These are phyloP conservation scores for Triplophysa bombifrons DNA, from an alignment of 2,797 vertebrate species.

Conservation along the genomic window DNA sequence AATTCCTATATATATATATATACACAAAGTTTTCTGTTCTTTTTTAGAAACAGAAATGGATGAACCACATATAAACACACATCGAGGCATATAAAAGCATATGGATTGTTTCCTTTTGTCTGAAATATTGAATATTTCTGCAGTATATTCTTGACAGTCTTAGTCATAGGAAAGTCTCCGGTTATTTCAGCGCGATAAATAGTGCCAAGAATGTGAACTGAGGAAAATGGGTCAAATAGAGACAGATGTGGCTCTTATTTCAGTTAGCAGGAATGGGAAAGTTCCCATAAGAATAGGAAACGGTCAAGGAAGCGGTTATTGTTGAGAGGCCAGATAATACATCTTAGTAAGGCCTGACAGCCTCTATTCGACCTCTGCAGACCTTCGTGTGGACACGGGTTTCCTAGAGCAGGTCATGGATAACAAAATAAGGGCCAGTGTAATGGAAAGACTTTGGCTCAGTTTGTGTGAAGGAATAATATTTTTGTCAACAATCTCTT, in stretches of 20 bases:
- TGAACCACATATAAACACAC: not conserved
- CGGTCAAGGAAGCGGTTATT: conserved; percentile 43
- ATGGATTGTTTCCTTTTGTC: not conserved
- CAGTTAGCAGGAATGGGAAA: conserved; percentile 17
- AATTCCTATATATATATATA: too few species aligned
- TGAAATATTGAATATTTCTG: not conserved
- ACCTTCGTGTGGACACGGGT: conserved; percentile 20
- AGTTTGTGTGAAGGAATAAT: not conserved
- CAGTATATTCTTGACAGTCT: not conserved
- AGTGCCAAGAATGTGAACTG: conserved; percentile 24
- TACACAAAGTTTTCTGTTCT: too few species aligned
- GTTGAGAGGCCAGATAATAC: conserved; percentile 44
- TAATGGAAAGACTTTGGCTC: not conserved
- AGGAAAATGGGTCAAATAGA: conserved; percentile 37
- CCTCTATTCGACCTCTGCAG: conserved; percentile 39
- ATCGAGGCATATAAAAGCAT: not conserved
- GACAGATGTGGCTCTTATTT: conserved; percentile 26
- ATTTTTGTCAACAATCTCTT: conserved; percentile 7
- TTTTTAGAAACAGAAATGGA: too few species aligned
- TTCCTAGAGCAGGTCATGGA: conserved; percentile 19
- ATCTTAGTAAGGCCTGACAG: conserved; percentile 32
- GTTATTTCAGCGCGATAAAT: conserved; percentile 31
- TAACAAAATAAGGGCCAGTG: conserved; percentile 2
- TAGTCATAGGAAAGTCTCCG: conserved; percentile 41
- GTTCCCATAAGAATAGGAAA: conserved; percentile 52